These are phyloP conservation scores for Brachypterus glaber DNA, from an alignment of 2,888 invertebrate species.

Conservation along the genomic window DNA sequence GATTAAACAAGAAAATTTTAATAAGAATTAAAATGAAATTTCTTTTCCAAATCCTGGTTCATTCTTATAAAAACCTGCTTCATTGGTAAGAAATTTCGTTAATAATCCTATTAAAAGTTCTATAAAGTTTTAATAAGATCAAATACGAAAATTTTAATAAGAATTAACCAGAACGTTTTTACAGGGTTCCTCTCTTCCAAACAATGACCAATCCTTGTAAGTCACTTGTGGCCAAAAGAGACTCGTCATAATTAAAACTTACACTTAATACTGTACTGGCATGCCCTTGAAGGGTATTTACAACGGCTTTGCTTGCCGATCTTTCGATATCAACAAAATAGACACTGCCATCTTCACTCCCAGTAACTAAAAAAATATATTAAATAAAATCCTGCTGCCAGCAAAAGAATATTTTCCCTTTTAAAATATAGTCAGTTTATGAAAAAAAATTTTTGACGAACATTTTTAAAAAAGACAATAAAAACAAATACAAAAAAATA, in stretches of 20 bases:
- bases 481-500: neutral
- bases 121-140: too few relatives aligned
- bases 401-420: too few relatives aligned
- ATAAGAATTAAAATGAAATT: too few relatives aligned
- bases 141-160: too few relatives aligned
- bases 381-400: too few relatives aligned
- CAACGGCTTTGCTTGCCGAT: conserved; percentile 45
- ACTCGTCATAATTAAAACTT: conserved; percentile 82
- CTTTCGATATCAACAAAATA: conserved; percentile 69
- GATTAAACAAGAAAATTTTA: too few relatives aligned
- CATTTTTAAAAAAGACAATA: neutral
- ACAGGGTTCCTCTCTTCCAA: conserved; percentile 49
- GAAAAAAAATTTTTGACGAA: conserved; percentile 3
- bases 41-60: too few relatives aligned
- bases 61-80: too few relatives aligned
- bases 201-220: conserved; percentile 68
- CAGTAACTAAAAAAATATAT: conserved; percentile 48
- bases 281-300: conserved; percentile 60
- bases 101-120: too few relatives aligned
- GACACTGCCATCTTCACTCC: conserved; percentile 69
- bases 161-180: too few relatives aligned
- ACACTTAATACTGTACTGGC: conserved; percentile 75
- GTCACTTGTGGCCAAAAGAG: conserved; percentile 75
- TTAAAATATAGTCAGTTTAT: too few relatives aligned
- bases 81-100: too few relatives aligned